Conservation (phyloP, 2,888 invertebrate species). For the Ormyrus thymus region DNA sequence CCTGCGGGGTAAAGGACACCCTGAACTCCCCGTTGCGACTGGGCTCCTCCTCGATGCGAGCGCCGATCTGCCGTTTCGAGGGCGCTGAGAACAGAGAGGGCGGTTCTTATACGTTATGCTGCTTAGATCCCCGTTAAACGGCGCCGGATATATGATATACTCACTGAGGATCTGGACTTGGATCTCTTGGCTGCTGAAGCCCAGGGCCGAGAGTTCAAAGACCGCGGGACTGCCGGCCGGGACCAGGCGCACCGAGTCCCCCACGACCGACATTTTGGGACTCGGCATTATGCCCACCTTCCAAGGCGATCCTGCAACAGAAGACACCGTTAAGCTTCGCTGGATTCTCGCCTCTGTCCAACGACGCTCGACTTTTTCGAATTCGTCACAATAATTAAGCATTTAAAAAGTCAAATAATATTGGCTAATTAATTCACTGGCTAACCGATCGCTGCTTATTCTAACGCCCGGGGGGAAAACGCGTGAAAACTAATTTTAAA, state of each 20-base stretch:
- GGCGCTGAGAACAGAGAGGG: slow-evolving; percentile 78
- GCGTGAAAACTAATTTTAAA: too few relatives aligned
- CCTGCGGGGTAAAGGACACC: slow-evolving; percentile 93
- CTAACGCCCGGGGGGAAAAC: too few relatives aligned
- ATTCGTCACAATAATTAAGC: too few relatives aligned
- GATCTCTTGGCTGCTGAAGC: slow-evolving; percentile 77
- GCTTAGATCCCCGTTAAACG: background rate
- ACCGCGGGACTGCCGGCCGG: slow-evolving; percentile 92
- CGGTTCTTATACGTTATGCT: too few relatives aligned
- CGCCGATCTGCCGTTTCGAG: slow-evolving; percentile 87
- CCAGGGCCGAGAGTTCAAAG: slow-evolving; percentile 89
- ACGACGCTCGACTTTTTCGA: too few relatives aligned
- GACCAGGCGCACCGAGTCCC: slow-evolving; percentile 92
- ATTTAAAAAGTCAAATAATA: too few relatives aligned
- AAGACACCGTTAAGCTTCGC: slow-evolving; percentile 32
- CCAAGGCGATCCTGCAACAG: slow-evolving; percentile 91
- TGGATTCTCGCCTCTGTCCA: background rate
- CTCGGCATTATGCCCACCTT: slow-evolving; percentile 91
- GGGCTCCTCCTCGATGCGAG: slow-evolving; percentile 88
- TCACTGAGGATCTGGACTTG: slow-evolving; percentile 78
- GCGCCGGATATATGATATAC: slow-evolving; percentile 59
- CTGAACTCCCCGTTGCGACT: slow-evolving; percentile 88
- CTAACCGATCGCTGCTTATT: too few relatives aligned
- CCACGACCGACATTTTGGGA: slow-evolving; percentile 85
- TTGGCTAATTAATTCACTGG: too few relatives aligned